Evolutionary conservation across 2,113 vertebrate species (phyloP), one percentile per base, ranked within the genome.

Genomic region (Rhabdornis inornatus): DNA sequence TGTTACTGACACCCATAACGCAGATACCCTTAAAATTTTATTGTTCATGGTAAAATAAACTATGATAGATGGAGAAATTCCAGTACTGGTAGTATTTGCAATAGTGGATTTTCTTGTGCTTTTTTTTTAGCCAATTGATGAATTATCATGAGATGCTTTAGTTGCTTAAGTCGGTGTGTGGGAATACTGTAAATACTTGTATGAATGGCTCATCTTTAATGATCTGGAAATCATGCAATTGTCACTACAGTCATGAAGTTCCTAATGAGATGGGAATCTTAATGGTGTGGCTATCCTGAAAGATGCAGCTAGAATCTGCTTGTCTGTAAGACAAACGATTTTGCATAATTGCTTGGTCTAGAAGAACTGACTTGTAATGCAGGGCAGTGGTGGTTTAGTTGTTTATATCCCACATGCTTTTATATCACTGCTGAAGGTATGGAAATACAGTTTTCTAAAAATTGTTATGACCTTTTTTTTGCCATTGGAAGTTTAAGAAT

Each of bases 321-420:
- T 71, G 28, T 19, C 27, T 57, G 12, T 31, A 57, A 86, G 35
- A 33, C 0, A 69, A 60, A 35, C 16, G 18, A 25, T 55, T 83
- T 40, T 75, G 49, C 1, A 0, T 52, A 77, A 57, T 37, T 5
- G 0, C 61, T 10, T 31, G 10, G 9, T 86, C 22, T 37, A 39
- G 52, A 68, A 44, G 39, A 64, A 70, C 22, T 81, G 60, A 25
- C 17, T 57, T 80, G 21, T 59, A 66, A 30, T 56, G 59, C 2
- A 57, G 30, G 12, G 63, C 31, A 63, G 2, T 50, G 21, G 8
- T 6, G 3, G 17, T 71, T 90, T 78, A 59, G 22, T 59, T 77
- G 17, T 60, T 83, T 63, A 10, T 65, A 45, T 82, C 33, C 13
- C 20, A 21, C 66, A 14, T 92, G 13, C 4, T 65, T 37, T 90